These are phyloP conservation scores for Ctenopoma kingsleyae DNA, from an alignment of 2,797 vertebrate genomes.

Conservation along the genomic window DNA sequence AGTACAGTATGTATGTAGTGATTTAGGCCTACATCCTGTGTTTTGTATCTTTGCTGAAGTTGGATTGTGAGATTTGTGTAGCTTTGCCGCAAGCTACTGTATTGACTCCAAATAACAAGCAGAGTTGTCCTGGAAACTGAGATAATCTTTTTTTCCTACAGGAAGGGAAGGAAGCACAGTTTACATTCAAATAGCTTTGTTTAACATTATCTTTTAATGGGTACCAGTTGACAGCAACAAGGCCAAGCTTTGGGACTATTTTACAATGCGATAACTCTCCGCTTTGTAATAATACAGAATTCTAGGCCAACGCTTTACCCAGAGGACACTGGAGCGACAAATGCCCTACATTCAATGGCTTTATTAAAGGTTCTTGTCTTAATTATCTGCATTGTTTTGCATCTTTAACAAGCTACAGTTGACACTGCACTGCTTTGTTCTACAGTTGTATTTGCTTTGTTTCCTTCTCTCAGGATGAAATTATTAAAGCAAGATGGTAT, in stretches of 20 bases:
- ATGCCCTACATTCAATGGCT: conserved; percentile 50
- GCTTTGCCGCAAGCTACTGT: conserved; percentile 38
- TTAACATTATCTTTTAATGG: conserved; percentile 49
- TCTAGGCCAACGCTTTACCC: conserved; percentile 44
- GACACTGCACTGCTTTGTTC: conserved; percentile 31
- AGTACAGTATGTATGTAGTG: conserved; percentile 3
- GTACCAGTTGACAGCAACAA: conserved; percentile 45
- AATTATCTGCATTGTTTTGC: conserved; percentile 55
- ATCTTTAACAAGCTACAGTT: conserved; percentile 41
- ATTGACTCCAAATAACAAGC: conserved; percentile 54
- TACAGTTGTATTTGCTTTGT: conserved; percentile 13
- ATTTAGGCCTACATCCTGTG: conserved; percentile 20
- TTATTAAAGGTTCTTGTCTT: conserved; percentile 51
- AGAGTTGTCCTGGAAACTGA: conserved; percentile 64
- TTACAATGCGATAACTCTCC: conserved; percentile 41
- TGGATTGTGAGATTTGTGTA: conserved; percentile 42
- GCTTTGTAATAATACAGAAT: conserved; percentile 48
- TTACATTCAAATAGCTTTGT: conserved; percentile 57
- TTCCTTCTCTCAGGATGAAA: conserved; percentile 17
- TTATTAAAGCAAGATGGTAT: conserved; percentile 8
- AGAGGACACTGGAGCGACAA: conserved; percentile 43
- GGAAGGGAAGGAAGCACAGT: conserved; percentile 38
- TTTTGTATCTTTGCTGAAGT: conserved; percentile 27
- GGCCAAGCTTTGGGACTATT: conserved; percentile 42
- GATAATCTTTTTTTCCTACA: conserved; percentile 38